phyloP scores from a whole-genome alignment of 1,140 invertebrate genomes.

The Thaumetopoea pityocampa region DNA sequence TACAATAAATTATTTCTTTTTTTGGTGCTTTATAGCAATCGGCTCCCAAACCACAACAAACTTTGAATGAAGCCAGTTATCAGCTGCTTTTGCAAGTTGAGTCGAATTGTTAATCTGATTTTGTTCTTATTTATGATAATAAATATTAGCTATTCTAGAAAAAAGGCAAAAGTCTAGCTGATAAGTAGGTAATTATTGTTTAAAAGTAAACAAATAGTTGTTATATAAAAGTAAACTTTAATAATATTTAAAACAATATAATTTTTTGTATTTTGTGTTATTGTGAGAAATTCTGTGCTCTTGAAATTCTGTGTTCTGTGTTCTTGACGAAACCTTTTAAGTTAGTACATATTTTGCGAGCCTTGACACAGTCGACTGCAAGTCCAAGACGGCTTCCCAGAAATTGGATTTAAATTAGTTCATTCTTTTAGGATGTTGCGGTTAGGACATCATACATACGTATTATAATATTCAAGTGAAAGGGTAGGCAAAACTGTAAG shows the following conservation, averaged over 20 bases:
- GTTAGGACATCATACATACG: conserved; percentile 1
- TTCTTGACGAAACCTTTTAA: conserved; percentile 28
- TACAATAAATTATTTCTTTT: conserved; percentile 75
- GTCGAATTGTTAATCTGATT: conserved; percentile 3
- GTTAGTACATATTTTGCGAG: conserved; percentile 30
- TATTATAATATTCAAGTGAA: too few relatives aligned
- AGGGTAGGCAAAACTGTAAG: too few relatives aligned
- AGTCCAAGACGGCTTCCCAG: conserved; percentile 20
- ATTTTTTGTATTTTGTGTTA: conserved; percentile 19
- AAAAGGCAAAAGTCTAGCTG: not conserved
- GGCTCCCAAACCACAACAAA: conserved; percentile 40
- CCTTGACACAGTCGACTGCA: conserved; percentile 23
- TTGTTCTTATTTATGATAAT: conserved; percentile 3
- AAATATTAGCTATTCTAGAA: conserved; percentile 1
- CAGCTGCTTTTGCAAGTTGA: conserved; percentile 31
- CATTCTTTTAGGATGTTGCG: conserved; percentile 19
- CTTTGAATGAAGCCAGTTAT: conserved; percentile 47
- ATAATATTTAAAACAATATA: not conserved
- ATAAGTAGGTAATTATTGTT: not conserved
- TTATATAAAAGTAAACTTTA: conserved; percentile 3
- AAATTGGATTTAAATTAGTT: too few relatives aligned
- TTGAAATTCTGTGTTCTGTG: not conserved
- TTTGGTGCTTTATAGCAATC: conserved; percentile 64
- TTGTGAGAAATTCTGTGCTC: conserved; percentile 25
- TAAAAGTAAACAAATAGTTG: conserved; percentile 5